Evolutionary conservation across 2,888 invertebrate species (phyloP).

Genomic region (Crematogaster levior): DNA sequence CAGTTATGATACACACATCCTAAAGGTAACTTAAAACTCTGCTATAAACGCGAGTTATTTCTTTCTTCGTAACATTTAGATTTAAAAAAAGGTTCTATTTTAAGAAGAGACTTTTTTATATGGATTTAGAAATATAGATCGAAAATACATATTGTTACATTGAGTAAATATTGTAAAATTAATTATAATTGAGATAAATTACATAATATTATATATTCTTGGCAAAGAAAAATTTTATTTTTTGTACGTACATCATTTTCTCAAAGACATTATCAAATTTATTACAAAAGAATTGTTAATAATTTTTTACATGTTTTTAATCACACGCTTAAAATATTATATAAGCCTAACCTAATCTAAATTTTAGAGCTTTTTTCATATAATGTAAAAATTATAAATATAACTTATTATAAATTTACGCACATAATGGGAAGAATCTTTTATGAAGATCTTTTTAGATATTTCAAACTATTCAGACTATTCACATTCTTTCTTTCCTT

Average conservation of each 20-base stretch:
- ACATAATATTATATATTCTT: too few species aligned
- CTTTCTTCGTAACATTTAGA: neutral
- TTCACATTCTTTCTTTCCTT: neutral
- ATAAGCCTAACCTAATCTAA: neutral
- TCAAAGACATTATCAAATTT: neutral
- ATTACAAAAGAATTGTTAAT: neutral
- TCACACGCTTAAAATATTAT: neutral
- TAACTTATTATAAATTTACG: too few species aligned
- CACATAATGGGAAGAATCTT: neutral
- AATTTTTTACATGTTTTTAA: neutral
- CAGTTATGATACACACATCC: neutral
- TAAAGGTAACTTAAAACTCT: constrained; percentile 24
- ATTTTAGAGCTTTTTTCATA: neutral
- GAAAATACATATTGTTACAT: neutral
- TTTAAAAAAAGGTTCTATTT: neutral
- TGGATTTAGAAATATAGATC: neutral
- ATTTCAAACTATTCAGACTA: neutral
- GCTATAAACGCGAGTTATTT: neutral
- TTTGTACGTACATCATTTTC: neutral
- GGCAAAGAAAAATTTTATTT: too few species aligned
- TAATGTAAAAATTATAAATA: neutral
- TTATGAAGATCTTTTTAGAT: neutral
- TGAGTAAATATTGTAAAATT: neutral
- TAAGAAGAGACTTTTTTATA: neutral
- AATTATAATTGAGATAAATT: neutral